A percentile compares a stretch with the other conserved stretches of the same genome.
Evolutionary conservation across 2,888 invertebrate species (phyloP).

Genomic region (Drosophila algonquin): DNA sequence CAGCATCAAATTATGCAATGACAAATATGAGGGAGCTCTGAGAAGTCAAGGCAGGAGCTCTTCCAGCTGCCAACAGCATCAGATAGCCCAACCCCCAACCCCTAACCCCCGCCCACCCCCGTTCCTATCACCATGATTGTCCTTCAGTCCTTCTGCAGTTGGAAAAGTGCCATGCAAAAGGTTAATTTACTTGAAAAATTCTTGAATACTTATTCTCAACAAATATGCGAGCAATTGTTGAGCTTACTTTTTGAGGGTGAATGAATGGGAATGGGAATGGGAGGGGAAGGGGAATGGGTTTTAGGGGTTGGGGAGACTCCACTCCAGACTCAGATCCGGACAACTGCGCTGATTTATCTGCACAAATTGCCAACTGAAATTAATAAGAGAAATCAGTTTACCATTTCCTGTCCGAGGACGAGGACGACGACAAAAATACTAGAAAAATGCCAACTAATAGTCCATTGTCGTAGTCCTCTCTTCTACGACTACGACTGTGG

Average conservation of each 20-base stretch:
- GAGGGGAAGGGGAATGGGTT: too few relatives aligned
- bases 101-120: neutral
- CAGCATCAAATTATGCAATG: slow-evolving; percentile 13
- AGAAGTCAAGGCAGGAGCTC: neutral
- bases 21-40: slow-evolving; percentile 11
- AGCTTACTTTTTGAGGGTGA: slow-evolving; percentile 37
- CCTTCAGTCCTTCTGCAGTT: slow-evolving; percentile 1
- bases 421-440: slow-evolving; percentile 32
- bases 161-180: slow-evolving; percentile 31
- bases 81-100: neutral
- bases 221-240: slow-evolving; percentile 52
- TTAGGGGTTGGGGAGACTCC: slow-evolving; percentile 3
- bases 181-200: slow-evolving; percentile 54
- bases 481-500: neutral
- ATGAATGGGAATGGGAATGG: neutral
- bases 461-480: slow-evolving; percentile 58
- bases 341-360: slow-evolving; percentile 57
- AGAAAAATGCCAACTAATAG: slow-evolving; percentile 66
- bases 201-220: slow-evolving; percentile 44
- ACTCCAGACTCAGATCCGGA: neutral
- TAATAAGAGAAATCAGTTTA: slow-evolving; percentile 71
- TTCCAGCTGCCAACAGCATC: neutral
- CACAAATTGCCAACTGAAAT: slow-evolving; percentile 67
- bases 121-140: neutral
- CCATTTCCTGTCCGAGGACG: slow-evolving; percentile 61